phyloP scores from a whole-genome alignment of 2,113 vertebrate genomes.

The Hiodon tergisus region DNA sequence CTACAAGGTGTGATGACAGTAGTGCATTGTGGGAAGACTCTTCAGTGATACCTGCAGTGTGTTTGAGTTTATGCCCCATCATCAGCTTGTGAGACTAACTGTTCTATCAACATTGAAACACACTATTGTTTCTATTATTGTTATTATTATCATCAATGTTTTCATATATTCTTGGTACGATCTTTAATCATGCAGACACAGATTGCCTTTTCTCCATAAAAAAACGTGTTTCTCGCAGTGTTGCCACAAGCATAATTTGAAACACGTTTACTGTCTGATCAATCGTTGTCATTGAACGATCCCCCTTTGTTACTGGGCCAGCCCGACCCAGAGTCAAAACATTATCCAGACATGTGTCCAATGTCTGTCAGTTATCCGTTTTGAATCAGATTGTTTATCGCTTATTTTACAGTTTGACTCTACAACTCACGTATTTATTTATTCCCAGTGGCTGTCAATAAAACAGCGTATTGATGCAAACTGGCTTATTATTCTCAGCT shows the following conservation, averaged over 20 bases:
- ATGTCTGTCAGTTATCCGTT: no score
- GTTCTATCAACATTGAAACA: slow-evolving; percentile 10
- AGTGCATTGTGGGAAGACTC: slow-evolving; percentile 33
- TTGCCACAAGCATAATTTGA: no score
- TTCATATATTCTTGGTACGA: no score
- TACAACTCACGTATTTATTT: no score
- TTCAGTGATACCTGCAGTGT: slow-evolving; percentile 2
- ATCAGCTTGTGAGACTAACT: not conserved
- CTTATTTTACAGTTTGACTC: no score
- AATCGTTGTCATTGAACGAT: no score
- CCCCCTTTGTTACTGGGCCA: no score
- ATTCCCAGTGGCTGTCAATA: slow-evolving; percentile 1
- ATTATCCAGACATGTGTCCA: not conserved
- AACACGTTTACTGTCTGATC: no score
- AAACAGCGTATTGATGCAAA: not conserved
- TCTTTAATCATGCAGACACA: no score
- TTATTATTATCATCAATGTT: not conserved
- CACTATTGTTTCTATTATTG: not conserved
- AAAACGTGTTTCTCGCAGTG: no score
- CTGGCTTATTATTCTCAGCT: not conserved
- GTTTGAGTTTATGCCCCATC: slow-evolving; percentile 1
- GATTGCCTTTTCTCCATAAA: slow-evolving; percentile 1
- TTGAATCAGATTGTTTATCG: no score
- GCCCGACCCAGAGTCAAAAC: not conserved
- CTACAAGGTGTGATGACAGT: slow-evolving; percentile 33